Conservation (phyloP, 1,140 invertebrate genomes). For the Platyura marginata region DNA sequence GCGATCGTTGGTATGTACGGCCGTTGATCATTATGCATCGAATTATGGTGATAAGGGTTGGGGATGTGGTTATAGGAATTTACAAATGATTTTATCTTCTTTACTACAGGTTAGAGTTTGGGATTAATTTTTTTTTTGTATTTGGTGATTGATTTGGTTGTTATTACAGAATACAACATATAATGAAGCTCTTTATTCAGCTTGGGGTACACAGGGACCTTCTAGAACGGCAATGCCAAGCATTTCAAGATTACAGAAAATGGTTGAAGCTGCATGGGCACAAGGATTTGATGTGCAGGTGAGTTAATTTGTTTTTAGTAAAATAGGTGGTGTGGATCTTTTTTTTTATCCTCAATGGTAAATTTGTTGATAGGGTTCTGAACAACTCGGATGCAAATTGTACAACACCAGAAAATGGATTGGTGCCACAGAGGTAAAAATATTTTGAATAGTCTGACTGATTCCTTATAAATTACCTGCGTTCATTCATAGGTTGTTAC, state of each 20-base stretch:
- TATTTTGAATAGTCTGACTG: too few species aligned
- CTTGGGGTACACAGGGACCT: slow-evolving; percentile 29
- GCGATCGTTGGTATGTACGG: slow-evolving; percentile 52
- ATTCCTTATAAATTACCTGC: too few species aligned
- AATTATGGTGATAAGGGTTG: slow-evolving; percentile 77
- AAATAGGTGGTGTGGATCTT: background rate
- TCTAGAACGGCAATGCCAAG: slow-evolving; percentile 54
- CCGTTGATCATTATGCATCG: slow-evolving; percentile 68
- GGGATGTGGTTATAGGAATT: slow-evolving; percentile 82
- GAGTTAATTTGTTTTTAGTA: too few species aligned
- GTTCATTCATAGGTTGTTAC: slow-evolving; percentile 44
- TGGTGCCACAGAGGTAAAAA: slow-evolving; percentile 65
- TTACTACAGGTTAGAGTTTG: slow-evolving; percentile 34
- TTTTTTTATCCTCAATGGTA: background rate
- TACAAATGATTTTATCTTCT: slow-evolving; percentile 77
- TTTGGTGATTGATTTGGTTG: too few species aligned
- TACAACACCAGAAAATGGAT: slow-evolving; percentile 84
- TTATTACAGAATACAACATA: slow-evolving; percentile 37
- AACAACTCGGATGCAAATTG: slow-evolving; percentile 62
- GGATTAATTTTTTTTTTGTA: too few species aligned
- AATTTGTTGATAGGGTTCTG: slow-evolving; percentile 40
- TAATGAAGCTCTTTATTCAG: slow-evolving; percentile 42
- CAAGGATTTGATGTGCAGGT: slow-evolving; percentile 66
- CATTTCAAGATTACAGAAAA: slow-evolving; percentile 60
- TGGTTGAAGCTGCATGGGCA: slow-evolving; percentile 76